Conservation (phyloP, 2,797 vertebrate genomes). For the Tamandua tetradactyla region DNA sequence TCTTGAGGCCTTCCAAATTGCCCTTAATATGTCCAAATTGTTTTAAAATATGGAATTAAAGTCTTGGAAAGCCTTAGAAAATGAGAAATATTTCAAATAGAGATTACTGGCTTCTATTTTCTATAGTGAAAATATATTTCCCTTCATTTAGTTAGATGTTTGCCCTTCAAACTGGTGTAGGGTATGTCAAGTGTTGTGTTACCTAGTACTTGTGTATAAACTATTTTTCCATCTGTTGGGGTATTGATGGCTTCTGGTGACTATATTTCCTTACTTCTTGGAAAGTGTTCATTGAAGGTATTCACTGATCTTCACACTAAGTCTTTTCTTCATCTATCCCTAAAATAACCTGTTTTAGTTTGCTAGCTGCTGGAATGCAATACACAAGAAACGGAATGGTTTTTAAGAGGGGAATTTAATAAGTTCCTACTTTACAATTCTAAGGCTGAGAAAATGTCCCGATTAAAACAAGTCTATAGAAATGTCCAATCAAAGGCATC, state of each 20-base stretch:
- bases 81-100: not conserved
- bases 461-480: no score
- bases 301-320: not conserved
- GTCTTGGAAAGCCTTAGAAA: slow-evolving; percentile 27
- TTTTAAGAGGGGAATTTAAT: no score
- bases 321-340: slow-evolving; percentile 11
- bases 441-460: no score
- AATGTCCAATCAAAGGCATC: no score
- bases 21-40: slow-evolving; percentile 25
- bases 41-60: slow-evolving; percentile 36
- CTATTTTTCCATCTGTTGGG: slow-evolving; percentile 20
- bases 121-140: not conserved
- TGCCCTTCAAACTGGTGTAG: not conserved
- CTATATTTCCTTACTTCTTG: not conserved
- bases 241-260: not conserved
- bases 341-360: no score
- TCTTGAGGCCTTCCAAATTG: not conserved
- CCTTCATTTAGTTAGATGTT: slow-evolving; percentile 24
- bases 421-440: no score
- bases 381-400: no score
- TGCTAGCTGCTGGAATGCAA: no score
- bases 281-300: not conserved
- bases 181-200: not conserved
- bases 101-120: not conserved
- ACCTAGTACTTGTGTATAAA: not conserved